Evolutionary conservation across 2,113 vertebrate species (phyloP).

Genomic region (Thalassoma bifasciatum): DNA sequence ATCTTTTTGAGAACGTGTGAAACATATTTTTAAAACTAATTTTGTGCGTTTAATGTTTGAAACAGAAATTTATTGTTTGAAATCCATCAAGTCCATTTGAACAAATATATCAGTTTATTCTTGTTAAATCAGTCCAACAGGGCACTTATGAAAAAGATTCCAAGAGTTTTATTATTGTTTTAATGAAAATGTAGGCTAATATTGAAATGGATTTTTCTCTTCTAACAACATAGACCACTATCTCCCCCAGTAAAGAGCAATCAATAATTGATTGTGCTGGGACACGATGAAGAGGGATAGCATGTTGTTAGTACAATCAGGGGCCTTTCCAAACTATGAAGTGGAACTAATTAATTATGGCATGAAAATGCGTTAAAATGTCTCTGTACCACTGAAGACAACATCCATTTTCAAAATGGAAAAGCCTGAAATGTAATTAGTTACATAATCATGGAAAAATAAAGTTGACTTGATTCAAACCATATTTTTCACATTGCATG

Average conservation of each 20-base stretch:
- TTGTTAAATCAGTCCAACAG: neutral
- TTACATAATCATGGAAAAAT: slow-evolving; percentile 76
- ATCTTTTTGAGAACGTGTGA: neutral
- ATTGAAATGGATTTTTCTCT: neutral
- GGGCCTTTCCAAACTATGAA: slow-evolving; percentile 71
- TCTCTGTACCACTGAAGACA: slow-evolving; percentile 62
- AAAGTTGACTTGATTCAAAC: slow-evolving; percentile 72
- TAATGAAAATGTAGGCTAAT: neutral
- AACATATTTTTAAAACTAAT: no score
- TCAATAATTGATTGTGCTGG: slow-evolving; percentile 64
- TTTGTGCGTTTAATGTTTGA: no score
- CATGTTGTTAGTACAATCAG: slow-evolving; percentile 74
- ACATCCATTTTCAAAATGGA: slow-evolving; percentile 73
- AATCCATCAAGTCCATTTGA: no score
- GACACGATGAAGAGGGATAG: slow-evolving; percentile 59
- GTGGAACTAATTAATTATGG: slow-evolving; percentile 82
- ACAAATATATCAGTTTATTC: neutral
- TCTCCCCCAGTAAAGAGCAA: slow-evolving; percentile 27
- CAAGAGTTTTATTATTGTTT: no score
- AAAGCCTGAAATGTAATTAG: slow-evolving; percentile 83
- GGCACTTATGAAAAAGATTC: no score
- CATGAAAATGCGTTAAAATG: slow-evolving; percentile 77
- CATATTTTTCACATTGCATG: slow-evolving; percentile 68
- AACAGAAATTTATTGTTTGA: neutral
- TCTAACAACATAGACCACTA: slow-evolving; percentile 1